phyloP scores from a whole-genome alignment of 2,797 vertebrate genomes.

The Galago senegalensis region DNA sequence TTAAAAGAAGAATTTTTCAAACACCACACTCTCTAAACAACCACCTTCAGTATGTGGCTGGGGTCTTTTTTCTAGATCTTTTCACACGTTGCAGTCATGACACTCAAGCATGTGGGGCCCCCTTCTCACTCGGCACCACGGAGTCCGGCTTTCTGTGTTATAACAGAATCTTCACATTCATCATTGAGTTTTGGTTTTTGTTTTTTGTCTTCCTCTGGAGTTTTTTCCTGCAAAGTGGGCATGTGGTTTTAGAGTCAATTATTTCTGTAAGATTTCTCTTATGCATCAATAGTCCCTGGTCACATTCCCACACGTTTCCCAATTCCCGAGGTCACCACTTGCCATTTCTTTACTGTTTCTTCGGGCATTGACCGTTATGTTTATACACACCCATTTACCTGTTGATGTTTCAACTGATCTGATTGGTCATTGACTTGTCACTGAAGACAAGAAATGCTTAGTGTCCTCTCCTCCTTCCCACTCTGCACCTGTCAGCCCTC shows the following conservation, averaged over 20 bases:
- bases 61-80: too few species aligned
- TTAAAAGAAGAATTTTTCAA: background rate
- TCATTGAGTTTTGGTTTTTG: background rate
- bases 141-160: fast-evolving
- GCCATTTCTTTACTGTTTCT: too few species aligned
- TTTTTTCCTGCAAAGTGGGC: too few species aligned
- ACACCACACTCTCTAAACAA: too few species aligned
- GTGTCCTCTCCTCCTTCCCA: fast-evolving
- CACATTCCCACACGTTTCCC: too few species aligned
- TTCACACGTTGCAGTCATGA: fast-evolving
- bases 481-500: fast-evolving
- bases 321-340: background rate
- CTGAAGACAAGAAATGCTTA: background rate
- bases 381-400: background rate
- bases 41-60: too few species aligned
- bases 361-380: background rate
- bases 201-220: background rate
- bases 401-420: too few species aligned
- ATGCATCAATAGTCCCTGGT: fast-evolving
- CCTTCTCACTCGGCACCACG: fast-evolving
- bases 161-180: fast-evolving
- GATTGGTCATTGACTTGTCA: background rate
- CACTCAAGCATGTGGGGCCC: fast-evolving
- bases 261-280: too few species aligned
- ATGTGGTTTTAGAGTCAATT: too few species aligned